Evolutionary conservation across 2,797 vertebrate species (phyloP), one percentile per base, ranked within the genome.

Genomic region (Scleropages formosus): DNA sequence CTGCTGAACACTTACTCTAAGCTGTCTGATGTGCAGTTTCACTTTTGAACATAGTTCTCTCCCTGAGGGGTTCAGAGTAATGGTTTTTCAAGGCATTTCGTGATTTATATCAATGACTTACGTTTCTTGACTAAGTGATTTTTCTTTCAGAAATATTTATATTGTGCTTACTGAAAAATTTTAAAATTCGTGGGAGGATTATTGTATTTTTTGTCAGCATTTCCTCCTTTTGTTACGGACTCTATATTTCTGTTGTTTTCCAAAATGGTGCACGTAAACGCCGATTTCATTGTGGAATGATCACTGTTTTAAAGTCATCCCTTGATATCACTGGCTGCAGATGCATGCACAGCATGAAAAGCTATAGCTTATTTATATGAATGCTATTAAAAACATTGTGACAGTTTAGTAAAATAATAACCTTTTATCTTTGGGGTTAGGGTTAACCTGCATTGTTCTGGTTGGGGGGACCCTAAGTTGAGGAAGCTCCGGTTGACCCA

Each of bases 11-110:
- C 51, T n/a, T n/a, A n/a, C 31, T 64, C 10, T 69, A 27, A 71
- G 67, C 72, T 72, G 68, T 67, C 65, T 74, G 76, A 77, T 77
- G 61, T 73, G 27, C 74, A 44, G 64, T 59, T 49, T 68, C 39
- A 27, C 12, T 65, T 64, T 65, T 22, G 49, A 59, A 20, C 27
- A 13, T 7, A 59, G 58, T 51, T 60, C 75, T 75, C 59, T 47
- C 18, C 39, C 49, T 58, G 27, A 44, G 74, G 51, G 13, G 26
- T 27, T 74, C 46, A 18, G 63, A 61, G 20, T 13, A 56, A 53
- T 71, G 53, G 27, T 56, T 75, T 60, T 67, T 67, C 73, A 67
- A 27, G 31, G 6, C 65, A 84, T 77, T 81, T 80, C 20, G 49
- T 69, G 22, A 24, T 26, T 59, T 46, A 27, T 62, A 49, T 64